Percentiles rank a stretch among this genome's conserved stretches.
Evolutionary conservation across 2,797 vertebrate species (phyloP).

Genomic region (Emydoidea blandingii): DNA sequence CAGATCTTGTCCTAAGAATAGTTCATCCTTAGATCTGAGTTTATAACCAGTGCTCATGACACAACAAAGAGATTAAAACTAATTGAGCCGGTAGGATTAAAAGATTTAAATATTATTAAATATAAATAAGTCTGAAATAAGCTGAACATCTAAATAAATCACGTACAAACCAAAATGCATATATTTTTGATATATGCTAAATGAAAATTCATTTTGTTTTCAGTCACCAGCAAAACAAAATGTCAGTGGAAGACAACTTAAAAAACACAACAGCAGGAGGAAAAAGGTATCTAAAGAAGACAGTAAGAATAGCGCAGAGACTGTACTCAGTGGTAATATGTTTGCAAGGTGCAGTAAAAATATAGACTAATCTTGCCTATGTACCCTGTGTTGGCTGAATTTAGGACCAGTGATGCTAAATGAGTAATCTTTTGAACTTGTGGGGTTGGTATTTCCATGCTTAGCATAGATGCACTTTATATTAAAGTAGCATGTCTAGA

Average conservation of each 20-base stretch:
- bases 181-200: neutral
- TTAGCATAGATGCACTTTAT: neutral
- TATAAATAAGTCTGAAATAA: neutral
- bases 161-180: neutral
- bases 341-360: neutral
- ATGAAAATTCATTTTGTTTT: neutral
- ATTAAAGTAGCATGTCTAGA: neutral
- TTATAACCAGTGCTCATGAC: neutral
- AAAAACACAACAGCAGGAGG: neutral
- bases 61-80: slow-evolving; percentile 30
- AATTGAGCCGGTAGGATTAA: slow-evolving; percentile 30
- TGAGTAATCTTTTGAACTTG: neutral
- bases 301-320: neutral
- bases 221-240: neutral
- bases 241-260: neutral
- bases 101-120: slow-evolving; percentile 49
- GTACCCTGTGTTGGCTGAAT: neutral
- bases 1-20: neutral
- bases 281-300: neutral
- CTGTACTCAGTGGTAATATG: neutral
- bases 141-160: neutral
- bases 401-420: neutral
- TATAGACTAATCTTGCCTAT: neutral
- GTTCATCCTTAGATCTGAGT: neutral
- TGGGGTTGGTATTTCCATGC: neutral